Base-by-base conservation (phyloP, 1,140 invertebrate species). In the Pseudomyrmex concolor region DNA sequence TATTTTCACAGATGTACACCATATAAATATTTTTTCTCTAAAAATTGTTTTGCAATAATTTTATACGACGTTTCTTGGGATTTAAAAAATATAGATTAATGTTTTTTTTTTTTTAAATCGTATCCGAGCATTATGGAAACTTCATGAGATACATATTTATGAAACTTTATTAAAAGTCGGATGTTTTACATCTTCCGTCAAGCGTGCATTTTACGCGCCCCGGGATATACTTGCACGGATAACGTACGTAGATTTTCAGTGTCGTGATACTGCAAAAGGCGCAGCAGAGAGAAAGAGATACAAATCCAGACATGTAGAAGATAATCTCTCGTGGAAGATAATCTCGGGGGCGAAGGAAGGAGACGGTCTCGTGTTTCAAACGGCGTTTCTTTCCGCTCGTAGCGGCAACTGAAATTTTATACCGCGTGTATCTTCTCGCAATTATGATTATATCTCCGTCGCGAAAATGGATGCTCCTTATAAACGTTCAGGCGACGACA, bases 371-470 rank as follows among this genome's bases (percentile, higher is more conserved):
- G 43, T 50, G 54, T 80, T 80, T 80, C 76, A 80, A 80, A 80
- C 66, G 43, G 45, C 66, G 76, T 80, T 80, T 80, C 76, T 80
- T 80, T 80, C 45, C 54, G 43, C 64, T 71, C 43, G 54, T 54
- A 70, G 66, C 64, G 7, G 43, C 73, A 62, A 50, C 54, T 80
- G 76, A 80, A 80, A 80, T 80, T 80, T 80, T 80, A 80, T 80
- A 86, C 71, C 74, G 76, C 64, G 73, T 59, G 73, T 50, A 73
- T 68, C 57, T 77, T 51, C 19, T 81, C 71, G 84, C 73, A 84
- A 80, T 87, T 81, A 85, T 70, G 78, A 86, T 88, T n/a, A n/a
- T n/a, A n/a, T 86, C 66, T 76, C 76, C 66, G 84, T 82, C 48
- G 67, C 62, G 50, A 72, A 71, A 73, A 66, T 76, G 48, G 64